These are phyloP conservation scores for Rhinogobius similis DNA, from an alignment of 2,113 vertebrate genomes.

Conservation along the genomic window DNA sequence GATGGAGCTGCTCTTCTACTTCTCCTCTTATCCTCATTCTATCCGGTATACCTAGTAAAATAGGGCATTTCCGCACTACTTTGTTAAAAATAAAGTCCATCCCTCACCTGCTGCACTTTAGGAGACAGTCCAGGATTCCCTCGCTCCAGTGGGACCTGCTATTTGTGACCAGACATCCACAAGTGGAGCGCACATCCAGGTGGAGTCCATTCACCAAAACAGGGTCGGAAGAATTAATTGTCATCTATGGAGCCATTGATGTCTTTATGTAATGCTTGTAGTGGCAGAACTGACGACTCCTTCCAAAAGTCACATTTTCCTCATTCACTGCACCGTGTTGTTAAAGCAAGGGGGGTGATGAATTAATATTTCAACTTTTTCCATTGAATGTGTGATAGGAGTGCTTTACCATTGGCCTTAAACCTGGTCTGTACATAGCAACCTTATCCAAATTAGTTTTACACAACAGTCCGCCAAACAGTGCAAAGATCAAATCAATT, in stretches of 20 bases:
- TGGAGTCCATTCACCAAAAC: constrained; percentile 16
- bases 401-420: too few relatives aligned
- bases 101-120: constrained; percentile 2
- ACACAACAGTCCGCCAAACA: too few relatives aligned
- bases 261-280: constrained; percentile 19
- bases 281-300: not conserved
- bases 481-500: too few relatives aligned
- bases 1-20: not conserved
- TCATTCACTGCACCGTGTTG: constrained; percentile 25
- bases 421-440: too few relatives aligned
- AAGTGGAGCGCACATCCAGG: not conserved
- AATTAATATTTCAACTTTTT: too few relatives aligned
- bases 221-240: constrained; percentile 14
- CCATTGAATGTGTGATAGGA: too few relatives aligned
- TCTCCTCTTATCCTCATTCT: not conserved
- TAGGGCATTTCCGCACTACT: not conserved
- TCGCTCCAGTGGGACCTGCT: not conserved
- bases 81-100: not conserved
- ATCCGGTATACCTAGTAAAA: not conserved
- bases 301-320: constrained; percentile 51
- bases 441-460: too few relatives aligned
- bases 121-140: constrained; percentile 7
- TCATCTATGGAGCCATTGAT: constrained; percentile 10
- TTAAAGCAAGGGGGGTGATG: too few relatives aligned
- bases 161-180: constrained; percentile 2